A percentile compares a stretch with the other conserved stretches of the same genome.
These are phyloP conservation scores for Calcarius ornatus DNA, from an alignment of 2,113 vertebrate genomes.

Conservation along the genomic window DNA sequence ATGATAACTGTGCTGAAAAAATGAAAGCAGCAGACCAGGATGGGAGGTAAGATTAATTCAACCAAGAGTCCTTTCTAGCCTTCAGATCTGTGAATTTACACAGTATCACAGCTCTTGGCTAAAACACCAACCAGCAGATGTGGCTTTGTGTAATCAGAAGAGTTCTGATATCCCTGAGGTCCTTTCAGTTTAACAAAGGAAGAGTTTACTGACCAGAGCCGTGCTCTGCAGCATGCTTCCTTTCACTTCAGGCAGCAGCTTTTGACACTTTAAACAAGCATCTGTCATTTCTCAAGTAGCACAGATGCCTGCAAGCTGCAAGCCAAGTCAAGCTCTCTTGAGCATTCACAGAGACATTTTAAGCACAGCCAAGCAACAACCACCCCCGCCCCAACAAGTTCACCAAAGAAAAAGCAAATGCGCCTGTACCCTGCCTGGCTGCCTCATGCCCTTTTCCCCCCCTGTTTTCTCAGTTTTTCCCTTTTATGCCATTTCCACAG, in stretches of 20 bases:
- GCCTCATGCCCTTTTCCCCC: background rate
- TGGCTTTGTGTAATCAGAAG: background rate
- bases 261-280: background rate
- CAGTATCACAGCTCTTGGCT: background rate
- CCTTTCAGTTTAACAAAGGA: background rate
- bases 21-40: background rate
- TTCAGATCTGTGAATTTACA: background rate
- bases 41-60: background rate
- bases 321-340: background rate
- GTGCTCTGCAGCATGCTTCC: background rate
- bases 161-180: background rate
- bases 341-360: slow-evolving; percentile 12
- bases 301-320: background rate
- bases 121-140: background rate
- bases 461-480: background rate
- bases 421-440: background rate
- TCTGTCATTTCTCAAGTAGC: slow-evolving; percentile 33
- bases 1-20: background rate
- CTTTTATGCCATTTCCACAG: background rate
- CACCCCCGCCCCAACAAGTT: background rate
- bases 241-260: background rate
- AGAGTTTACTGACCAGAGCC: background rate
- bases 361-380: background rate
- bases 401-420: background rate
- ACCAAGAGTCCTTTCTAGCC: background rate